Evolutionary conservation across 2,888 invertebrate genomes (phyloP), one percentile per base, ranked within the genome.

Genomic region (Xanthia icteritia): DNA sequence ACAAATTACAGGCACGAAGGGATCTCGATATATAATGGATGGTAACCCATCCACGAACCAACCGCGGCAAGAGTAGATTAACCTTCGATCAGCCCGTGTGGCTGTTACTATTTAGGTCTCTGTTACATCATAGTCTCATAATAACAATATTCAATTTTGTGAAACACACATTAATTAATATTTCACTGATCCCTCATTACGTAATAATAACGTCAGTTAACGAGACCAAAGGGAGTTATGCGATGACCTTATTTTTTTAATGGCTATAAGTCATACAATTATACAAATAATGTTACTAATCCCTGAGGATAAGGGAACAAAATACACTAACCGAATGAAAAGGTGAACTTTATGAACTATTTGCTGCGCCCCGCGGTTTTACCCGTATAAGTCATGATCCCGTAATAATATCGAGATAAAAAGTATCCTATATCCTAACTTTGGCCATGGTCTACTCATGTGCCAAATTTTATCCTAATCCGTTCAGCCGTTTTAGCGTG

Each of bases 221-320:
- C 6, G 66, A 54, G 51, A 27, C 72, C 1, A 1, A 6, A 6
- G 72, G 54, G 72, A 73, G 0, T 42, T 2, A 2, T 0, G 15
- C 20, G 20, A 27, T 67, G 67, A 67, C 72, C 72, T 73, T 54
- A 67, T 73, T 73, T 39, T 63, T 39, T 17, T 67, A 67, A 67
- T 54, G 11, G 39, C n/a, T n/a, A 15, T 9, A 42, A 15, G 27
- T 72, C 27, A 54, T 72, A 23, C 27, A 20, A 65, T 65, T 65
- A 66, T 15, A 23, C 27, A 54, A 67, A 67, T 48, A 39, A 36
- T 54, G 17, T 42, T 6, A 4, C 2, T 23, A 42, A 39, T 73
- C 72, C 67, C 72, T 0, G 27, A 11, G 51, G 72, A 27, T 1
- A 27, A 8, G 1, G 11, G 1, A 42, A 54, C 15, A 27, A 39